Evolutionary conservation across 1,140 invertebrate species (phyloP), one percentile per base, ranked within the genome.

Genomic region (Drepana arcuata): DNA sequence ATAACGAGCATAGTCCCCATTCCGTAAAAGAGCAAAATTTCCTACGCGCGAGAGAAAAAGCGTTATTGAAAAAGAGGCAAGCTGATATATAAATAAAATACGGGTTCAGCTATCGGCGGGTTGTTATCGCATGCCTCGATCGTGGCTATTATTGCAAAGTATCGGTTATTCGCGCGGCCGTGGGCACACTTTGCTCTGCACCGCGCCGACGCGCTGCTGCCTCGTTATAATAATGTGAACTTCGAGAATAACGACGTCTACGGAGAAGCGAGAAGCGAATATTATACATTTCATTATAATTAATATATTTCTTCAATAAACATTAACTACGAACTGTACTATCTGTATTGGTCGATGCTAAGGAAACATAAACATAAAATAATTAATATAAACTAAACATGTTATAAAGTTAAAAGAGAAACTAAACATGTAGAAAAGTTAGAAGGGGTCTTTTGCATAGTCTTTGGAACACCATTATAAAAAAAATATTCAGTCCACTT

Each of bases 211-310:
- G 48, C 47, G 72, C 66, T 69, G 64, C 65, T 56, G 60, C 60
- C 74, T 82, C 69, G 74, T 82, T 82, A 82, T 82, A 79, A 82
- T 82, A 82, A 82, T 79, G 77, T 78, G 77, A 82, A 82, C 72
- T 75, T 78, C 62, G 63, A 61, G 72, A 70, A 71, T 63, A 69
- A 58, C 49, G 61, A 53, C 65, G 57, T 67, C 72, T 62, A 54
- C 60, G 49, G 77, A 79, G 72, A 53, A 33, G 63, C 42, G 33
- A 30, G 51, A 28, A 54, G 56, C 49, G 44, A 59, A 64, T 60
- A 52, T 62, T 54, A 40, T 34, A 34, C 43, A 40, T 41, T 48
- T 48, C n/a, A n/a, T n/a, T n/a, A n/a, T n/a, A n/a, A n/a, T n/a
- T n/a, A n/a, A n/a, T n/a, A n/a, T n/a, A n/a, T n/a, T n/a, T n/a